Percentiles rank a stretch among this genome's conserved stretches.
Conservation (phyloP, 2,113 vertebrate genomes). For the Gambusia affinis region DNA sequence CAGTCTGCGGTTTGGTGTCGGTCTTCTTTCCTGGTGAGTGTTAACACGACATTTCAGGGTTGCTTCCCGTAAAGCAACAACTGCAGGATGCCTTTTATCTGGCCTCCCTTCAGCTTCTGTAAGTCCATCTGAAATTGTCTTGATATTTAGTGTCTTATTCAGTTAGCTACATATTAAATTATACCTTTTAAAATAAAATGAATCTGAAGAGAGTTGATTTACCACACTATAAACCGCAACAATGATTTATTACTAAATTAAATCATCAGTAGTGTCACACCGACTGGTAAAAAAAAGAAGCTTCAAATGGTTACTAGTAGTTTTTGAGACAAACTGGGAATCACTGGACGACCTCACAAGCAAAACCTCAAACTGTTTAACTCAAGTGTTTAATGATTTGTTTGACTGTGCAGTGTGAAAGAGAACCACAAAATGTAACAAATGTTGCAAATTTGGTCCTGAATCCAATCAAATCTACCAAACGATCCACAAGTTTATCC, state of each 20-base stretch:
- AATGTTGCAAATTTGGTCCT: too few relatives aligned
- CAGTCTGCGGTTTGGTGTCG: background rate
- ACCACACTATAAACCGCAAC: background rate
- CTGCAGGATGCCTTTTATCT: slow-evolving; percentile 18
- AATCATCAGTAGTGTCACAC: background rate
- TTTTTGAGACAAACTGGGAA: background rate
- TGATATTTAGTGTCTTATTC: background rate
- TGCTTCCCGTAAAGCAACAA: slow-evolving; percentile 15
- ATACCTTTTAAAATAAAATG: background rate
- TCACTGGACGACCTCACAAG: too few relatives aligned
- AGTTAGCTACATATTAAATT: background rate
- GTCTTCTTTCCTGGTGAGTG: background rate
- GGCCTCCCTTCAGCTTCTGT: background rate
- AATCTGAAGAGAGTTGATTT: background rate
- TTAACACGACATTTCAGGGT: background rate
- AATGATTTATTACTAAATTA: background rate
- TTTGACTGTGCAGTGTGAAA: too few relatives aligned
- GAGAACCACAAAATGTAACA: too few relatives aligned
- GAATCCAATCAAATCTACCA: too few relatives aligned
- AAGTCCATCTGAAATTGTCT: background rate
- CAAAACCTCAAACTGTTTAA: too few relatives aligned
- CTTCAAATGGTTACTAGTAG: background rate
- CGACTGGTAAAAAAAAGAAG: background rate
- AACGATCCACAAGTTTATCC: too few relatives aligned
- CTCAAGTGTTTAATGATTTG: too few relatives aligned